These are phyloP conservation scores for Lepidochrysops patricia DNA, from an alignment of 2,888 invertebrate genomes.

Conservation along the genomic window DNA sequence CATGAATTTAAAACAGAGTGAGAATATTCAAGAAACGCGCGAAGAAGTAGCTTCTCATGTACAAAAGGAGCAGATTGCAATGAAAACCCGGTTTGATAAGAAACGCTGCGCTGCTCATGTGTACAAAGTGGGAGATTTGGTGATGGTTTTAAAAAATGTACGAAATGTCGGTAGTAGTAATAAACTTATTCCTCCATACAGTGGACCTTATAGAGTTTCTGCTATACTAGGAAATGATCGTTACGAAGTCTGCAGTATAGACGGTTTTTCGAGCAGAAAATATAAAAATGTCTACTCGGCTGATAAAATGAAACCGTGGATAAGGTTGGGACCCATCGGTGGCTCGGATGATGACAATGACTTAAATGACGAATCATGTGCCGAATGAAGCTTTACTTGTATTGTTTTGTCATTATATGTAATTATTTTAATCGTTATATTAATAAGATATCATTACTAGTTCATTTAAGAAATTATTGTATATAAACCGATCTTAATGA, in stretches of 20 bases:
- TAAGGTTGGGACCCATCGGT: neutral
- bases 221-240: neutral
- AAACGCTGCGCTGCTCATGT: neutral
- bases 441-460: too few species aligned
- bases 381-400: too few species aligned
- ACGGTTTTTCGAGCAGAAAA: neutral
- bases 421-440: neutral
- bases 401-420: neutral
- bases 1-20: neutral
- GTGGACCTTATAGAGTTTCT: neutral
- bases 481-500: neutral
- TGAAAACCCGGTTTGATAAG: neutral
- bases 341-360: neutral
- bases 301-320: constrained; percentile 10
- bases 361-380: neutral
- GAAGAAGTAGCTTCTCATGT: neutral
- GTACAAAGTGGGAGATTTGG: constrained; percentile 7
- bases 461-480: too few species aligned
- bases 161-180: neutral
- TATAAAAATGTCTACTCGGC: constrained; percentile 6
- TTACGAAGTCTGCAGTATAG: neutral
- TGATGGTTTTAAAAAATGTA: neutral
- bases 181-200: neutral
- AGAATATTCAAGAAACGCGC: neutral
- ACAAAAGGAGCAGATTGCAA: neutral